These are phyloP conservation scores for Alentia gelatinosa DNA, from an alignment of 2,888 invertebrate species.

Conservation along the genomic window DNA sequence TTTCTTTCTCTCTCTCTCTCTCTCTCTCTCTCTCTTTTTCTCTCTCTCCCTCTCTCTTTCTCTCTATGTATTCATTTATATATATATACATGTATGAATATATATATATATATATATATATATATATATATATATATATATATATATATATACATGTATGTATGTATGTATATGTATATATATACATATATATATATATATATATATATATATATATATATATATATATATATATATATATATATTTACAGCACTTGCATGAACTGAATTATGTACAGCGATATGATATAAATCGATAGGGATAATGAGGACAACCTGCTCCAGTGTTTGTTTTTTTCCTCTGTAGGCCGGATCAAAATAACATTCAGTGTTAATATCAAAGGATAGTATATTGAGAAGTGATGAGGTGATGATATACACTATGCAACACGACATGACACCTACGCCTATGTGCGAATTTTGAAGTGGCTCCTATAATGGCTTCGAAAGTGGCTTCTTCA, in stretches of 20 bases:
- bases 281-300: no score
- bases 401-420: no score
- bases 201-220: background rate
- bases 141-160: background rate
- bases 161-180: background rate
- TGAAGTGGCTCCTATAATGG: background rate
- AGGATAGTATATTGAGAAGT: no score
- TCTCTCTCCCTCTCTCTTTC: no score
- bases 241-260: no score
- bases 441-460: background rate
- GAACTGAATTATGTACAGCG: background rate
- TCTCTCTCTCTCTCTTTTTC: no score
- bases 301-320: no score
- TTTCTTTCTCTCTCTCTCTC: no score
- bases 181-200: background rate
- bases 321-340: no score
- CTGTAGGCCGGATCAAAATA: no score
- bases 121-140: background rate
- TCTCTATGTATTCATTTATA: background rate
- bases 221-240: background rate
- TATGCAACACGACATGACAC: background rate
- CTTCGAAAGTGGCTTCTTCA: background rate
- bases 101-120: background rate
- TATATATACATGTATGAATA: background rate
- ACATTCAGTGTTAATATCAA: no score